Conservation (phyloP, 1,140 invertebrate genomes). For the Pseudomyrmex dendroicus region DNA sequence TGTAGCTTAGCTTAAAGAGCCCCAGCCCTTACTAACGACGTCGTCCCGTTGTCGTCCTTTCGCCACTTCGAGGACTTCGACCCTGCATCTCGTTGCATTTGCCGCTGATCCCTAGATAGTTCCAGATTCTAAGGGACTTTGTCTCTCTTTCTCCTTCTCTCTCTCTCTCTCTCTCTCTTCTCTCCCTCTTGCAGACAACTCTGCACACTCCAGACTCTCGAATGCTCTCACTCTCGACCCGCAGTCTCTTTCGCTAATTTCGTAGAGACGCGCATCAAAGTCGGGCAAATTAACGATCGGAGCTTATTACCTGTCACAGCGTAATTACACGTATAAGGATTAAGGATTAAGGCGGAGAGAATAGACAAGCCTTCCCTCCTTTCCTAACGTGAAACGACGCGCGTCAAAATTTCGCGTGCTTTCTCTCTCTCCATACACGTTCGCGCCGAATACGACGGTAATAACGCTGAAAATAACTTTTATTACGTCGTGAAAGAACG, state of each 20-base stretch:
- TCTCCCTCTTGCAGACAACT: slow-evolving; percentile 20
- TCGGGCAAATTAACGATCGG: slow-evolving; percentile 63
- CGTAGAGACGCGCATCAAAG: slow-evolving; percentile 70
- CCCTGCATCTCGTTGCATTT: slow-evolving; percentile 49
- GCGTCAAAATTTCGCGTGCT: slow-evolving; percentile 5
- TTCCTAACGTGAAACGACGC: background rate
- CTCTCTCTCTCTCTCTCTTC: no score
- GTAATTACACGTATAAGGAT: slow-evolving; percentile 56
- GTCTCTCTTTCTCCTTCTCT: slow-evolving; percentile 2
- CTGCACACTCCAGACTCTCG: slow-evolving; percentile 35
- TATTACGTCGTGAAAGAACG: slow-evolving; percentile 10
- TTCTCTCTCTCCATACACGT: background rate
- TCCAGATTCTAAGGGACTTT: slow-evolving; percentile 56
- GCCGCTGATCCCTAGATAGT: slow-evolving; percentile 66
- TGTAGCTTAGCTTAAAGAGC: slow-evolving; percentile 48
- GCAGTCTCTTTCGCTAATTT: slow-evolving; percentile 64
- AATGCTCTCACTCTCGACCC: slow-evolving; percentile 59
- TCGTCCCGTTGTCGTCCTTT: slow-evolving; percentile 65
- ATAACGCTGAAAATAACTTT: slow-evolving; percentile 50
- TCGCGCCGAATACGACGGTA: background rate
- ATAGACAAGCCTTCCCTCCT: no score
- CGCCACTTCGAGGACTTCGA: slow-evolving; percentile 47
- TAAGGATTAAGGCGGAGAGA: background rate
- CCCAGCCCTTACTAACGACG: slow-evolving; percentile 59
- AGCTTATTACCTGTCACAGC: slow-evolving; percentile 60